Percentiles rank a stretch among this genome's conserved stretches.
Evolutionary conservation across 2,888 invertebrate species (phyloP).

Genomic region (Buathra laborator): DNA sequence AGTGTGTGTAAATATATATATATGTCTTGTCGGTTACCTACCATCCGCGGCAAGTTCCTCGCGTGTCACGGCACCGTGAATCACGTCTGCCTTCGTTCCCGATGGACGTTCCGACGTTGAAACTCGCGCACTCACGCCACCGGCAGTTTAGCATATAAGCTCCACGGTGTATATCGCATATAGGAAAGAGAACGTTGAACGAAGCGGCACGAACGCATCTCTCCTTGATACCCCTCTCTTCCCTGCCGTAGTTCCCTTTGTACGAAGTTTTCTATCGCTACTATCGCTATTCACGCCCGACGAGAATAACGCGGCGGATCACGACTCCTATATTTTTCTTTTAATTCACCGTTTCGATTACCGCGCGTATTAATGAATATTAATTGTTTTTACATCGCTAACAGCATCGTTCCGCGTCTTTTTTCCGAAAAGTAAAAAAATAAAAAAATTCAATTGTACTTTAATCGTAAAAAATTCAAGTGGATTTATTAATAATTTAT

Average conservation of each 20-base stretch:
- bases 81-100: conserved; percentile 65
- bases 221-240: conserved; percentile 25
- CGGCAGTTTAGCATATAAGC: conserved; percentile 51
- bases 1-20: conserved; percentile 9
- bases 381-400: neutral
- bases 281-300: conserved; percentile 39
- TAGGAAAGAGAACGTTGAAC: conserved; percentile 24
- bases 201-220: conserved; percentile 52
- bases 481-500: too few relatives aligned
- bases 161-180: conserved; percentile 6
- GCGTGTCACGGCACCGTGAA: conserved; percentile 68
- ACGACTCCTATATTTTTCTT: neutral
- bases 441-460: too few relatives aligned
- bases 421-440: neutral
- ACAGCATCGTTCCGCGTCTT: neutral
- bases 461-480: too few relatives aligned
- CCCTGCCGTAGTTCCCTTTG: conserved; percentile 2
- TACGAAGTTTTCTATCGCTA: conserved; percentile 45
- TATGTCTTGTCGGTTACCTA: conserved; percentile 35
- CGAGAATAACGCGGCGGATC: conserved; percentile 28
- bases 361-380: neutral
- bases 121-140: conserved; percentile 66
- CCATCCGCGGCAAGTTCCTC: conserved; percentile 60
- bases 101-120: conserved; percentile 61
- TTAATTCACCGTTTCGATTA: neutral